phyloP scores from a whole-genome alignment of 2,888 invertebrate genomes.

The Acholoe squamosa region DNA sequence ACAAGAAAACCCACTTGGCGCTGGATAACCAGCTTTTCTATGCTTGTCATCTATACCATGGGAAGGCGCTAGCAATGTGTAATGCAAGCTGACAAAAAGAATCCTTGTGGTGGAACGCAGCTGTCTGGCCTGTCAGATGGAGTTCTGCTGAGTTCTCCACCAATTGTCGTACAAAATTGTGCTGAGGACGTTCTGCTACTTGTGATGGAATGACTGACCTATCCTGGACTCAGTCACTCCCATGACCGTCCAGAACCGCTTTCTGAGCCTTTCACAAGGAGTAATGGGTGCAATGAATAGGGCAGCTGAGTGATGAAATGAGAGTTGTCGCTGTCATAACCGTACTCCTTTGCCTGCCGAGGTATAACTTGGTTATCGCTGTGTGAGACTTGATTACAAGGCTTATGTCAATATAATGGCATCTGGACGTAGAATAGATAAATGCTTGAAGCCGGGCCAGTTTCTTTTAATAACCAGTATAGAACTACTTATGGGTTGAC shows the following conservation, averaged over 20 bases:
- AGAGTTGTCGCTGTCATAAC: constrained; percentile 24
- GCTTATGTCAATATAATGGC: not conserved
- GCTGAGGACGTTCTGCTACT: not conserved
- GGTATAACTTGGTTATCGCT: not conserved
- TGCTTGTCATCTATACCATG: constrained; percentile 19
- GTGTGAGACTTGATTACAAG: not conserved
- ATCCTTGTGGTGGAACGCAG: constrained; percentile 16
- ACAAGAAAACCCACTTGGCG: constrained; percentile 50
- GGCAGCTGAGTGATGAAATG: not conserved
- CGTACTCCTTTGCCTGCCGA: not conserved
- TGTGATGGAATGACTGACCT: not conserved
- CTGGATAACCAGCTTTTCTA: not conserved
- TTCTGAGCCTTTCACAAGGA: not conserved
- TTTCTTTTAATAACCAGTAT: no score
- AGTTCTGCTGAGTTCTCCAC: not conserved
- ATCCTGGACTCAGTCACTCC: not conserved
- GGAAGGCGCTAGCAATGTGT: not conserved
- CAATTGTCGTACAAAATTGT: constrained; percentile 23
- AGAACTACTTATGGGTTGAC: no score
- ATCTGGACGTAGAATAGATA: no score
- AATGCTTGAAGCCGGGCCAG: no score
- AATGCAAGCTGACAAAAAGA: constrained; percentile 28
- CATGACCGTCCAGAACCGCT: not conserved
- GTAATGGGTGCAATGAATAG: constrained; percentile 16
- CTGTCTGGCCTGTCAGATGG: constrained; percentile 33